Evolutionary conservation across 1,140 invertebrate species (phyloP).

Genomic region (Planococcus citri): DNA sequence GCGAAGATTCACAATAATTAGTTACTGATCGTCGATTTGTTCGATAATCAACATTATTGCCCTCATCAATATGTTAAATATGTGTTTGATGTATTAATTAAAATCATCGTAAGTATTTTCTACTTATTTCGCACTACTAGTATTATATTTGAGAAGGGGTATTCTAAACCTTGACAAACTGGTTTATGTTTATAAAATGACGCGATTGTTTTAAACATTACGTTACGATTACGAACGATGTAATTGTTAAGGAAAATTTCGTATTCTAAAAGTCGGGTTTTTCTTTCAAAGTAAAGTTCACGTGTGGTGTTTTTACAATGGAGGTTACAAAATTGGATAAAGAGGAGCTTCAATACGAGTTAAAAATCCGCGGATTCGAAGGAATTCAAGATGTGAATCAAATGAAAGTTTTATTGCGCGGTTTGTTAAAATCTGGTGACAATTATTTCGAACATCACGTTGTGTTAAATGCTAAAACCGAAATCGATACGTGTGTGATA

Average conservation of each 20-base stretch:
- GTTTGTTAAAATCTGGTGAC: conserved; percentile 19
- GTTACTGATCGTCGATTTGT: not conserved
- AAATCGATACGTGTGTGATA: conserved; percentile 12
- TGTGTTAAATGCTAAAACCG: conserved; percentile 8
- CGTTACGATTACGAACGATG: not conserved
- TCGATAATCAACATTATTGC: not conserved
- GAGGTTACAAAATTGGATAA: conserved; percentile 21
- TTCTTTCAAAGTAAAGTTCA: not conserved
- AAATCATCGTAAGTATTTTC: not conserved
- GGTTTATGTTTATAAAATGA: conserved; percentile 7
- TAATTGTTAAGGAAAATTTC: not conserved
- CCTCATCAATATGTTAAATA: not conserved
- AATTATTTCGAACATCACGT: not conserved
- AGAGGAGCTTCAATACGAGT: conserved; percentile 23
- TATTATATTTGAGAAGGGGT: not conserved
- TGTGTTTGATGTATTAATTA: not conserved
- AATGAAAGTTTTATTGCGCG: conserved; percentile 21
- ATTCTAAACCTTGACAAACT: conserved; percentile 9
- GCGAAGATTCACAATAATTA: not conserved
- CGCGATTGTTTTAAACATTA: not conserved
- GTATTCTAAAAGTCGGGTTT: not conserved
- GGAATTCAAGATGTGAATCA: not conserved
- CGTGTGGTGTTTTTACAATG: conserved; percentile 16
- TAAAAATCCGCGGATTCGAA: conserved; percentile 20
- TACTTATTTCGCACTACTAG: not conserved